phyloP scores from a whole-genome alignment of 37 sponge, comb jelly and placozoan species.

The Beroe ovata region DNA sequence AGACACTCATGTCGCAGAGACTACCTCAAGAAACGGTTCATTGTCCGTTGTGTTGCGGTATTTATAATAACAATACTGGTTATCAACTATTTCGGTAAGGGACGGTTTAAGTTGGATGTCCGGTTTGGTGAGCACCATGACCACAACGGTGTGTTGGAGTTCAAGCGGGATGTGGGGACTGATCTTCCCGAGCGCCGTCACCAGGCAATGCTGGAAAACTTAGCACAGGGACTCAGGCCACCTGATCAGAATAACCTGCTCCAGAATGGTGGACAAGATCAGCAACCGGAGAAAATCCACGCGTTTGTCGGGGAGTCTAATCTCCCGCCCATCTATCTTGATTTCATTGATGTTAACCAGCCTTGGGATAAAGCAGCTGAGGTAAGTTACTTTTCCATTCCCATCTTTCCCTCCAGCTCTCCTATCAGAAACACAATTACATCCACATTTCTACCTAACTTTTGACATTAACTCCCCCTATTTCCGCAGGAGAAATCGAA shows the following conservation, averaged over 20 bases:
- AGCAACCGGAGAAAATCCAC: not conserved
- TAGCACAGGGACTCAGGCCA: not conserved
- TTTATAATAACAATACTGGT: not conserved
- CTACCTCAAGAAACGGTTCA: conserved; percentile 28
- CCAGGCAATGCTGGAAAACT: not conserved
- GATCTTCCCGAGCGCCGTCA: not conserved
- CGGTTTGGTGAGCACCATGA: not conserved
- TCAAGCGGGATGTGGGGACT: not conserved
- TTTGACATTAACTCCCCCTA: too few relatives aligned
- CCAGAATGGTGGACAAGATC: not conserved
- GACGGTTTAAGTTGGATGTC: not conserved
- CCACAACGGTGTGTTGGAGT: not conserved
- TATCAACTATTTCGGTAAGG: not conserved
- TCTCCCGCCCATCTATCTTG: conserved; percentile 28
- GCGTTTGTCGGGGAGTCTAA: conserved; percentile 11
- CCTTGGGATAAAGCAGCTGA: conserved; percentile 42
- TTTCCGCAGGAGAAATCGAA: not conserved
- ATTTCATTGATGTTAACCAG: conserved; percentile 11
- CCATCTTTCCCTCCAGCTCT: not conserved
- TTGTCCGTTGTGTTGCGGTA: not conserved
- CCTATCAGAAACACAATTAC: not conserved
- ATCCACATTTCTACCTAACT: too few relatives aligned
- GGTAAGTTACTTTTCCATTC: not conserved
- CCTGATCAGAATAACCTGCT: not conserved
- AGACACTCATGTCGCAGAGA: conserved; percentile 17